Base-by-base conservation (phyloP, 2,797 vertebrate species). In the Myotis daubentonii region DNA sequence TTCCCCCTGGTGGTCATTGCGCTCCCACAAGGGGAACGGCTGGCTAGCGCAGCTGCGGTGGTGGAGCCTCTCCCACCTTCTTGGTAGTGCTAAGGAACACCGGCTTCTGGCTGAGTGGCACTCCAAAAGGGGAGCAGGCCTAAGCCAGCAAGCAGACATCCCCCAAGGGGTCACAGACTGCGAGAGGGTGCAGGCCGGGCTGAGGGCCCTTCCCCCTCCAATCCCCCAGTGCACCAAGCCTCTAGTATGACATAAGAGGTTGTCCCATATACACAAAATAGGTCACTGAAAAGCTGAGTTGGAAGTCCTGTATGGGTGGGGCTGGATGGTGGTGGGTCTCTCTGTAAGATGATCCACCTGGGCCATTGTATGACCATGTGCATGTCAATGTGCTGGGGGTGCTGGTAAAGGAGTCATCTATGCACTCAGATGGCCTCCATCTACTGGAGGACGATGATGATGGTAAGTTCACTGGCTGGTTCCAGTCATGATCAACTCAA, bases 21-120 rank as follows among this genome's bases (percentile, higher is more conserved):
- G 0, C 28, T 62, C 28, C 28, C 28, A 30, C 12, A 30, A 2
- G 12, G 2, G 28, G 5, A 28, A 62, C 1, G 1, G 60, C 12
- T 62, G 60, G 60, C 5, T 2, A 62, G 5, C 0, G 0, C 60
- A 62, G 60, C 28, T 13, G 28, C 0, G 2, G 60, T 62, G 60
- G 60, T 30, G 60, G 28, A 62, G 28, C 12, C 12, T 62, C 60
- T 62, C 28, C 25, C 2, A 0, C 60, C 25, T 62, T 28, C 6
- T 28, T 6, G 12, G 60, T 28, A 30, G 28, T 1, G 1, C 60
- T 62, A 30, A 62, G 12, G 60, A 30, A 30, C 11, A 60, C 57
- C 1, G 11, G 57, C 25, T 28, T 62, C 60, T 62, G 25, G 25
- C 60, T 62, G 28, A 62, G 60, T 0, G 0, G 28, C 12, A 1